These are phyloP conservation scores for Heliangelus exortis DNA, from an alignment of 2,797 vertebrate species.

Conservation along the genomic window DNA sequence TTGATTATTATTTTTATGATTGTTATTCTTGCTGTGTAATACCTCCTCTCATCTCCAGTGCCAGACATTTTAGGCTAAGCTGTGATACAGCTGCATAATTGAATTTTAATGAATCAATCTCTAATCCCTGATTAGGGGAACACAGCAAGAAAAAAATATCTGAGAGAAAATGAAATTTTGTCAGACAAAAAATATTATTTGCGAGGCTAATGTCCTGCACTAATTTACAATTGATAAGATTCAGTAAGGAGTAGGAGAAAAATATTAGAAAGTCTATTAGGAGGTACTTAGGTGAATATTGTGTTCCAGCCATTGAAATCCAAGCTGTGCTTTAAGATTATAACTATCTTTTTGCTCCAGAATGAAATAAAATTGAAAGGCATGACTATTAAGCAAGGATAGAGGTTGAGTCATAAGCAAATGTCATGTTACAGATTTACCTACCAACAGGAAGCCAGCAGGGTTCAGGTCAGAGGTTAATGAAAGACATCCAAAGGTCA, in stretches of 20 bases:
- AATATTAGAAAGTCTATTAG: slow-evolving; percentile 58
- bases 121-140: neutral
- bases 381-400: slow-evolving; percentile 79
- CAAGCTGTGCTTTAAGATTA: slow-evolving; percentile 68
- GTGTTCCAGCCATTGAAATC: slow-evolving; percentile 74
- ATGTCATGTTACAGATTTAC: slow-evolving; percentile 85
- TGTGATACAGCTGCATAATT: neutral
- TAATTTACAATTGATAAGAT: slow-evolving; percentile 44
- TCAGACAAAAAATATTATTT: slow-evolving; percentile 48
- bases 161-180: slow-evolving; percentile 26
- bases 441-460: slow-evolving; percentile 85
- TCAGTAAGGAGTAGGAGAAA: slow-evolving; percentile 3
- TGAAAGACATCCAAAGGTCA: slow-evolving; percentile 94
- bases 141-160: neutral
- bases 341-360: slow-evolving; percentile 74
- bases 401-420: slow-evolving; percentile 82
- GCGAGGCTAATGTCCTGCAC: slow-evolving; percentile 22
- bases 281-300: slow-evolving; percentile 65
- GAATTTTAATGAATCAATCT: slow-evolving; percentile 23
- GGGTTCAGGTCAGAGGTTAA: slow-evolving; percentile 92
- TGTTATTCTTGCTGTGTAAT: neutral
- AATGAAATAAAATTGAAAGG: slow-evolving; percentile 66
- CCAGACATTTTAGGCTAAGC: neutral
- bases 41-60: neutral
- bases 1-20: no score